Conservation (phyloP, 2,888 invertebrate species). For the Tipula unca region DNA sequence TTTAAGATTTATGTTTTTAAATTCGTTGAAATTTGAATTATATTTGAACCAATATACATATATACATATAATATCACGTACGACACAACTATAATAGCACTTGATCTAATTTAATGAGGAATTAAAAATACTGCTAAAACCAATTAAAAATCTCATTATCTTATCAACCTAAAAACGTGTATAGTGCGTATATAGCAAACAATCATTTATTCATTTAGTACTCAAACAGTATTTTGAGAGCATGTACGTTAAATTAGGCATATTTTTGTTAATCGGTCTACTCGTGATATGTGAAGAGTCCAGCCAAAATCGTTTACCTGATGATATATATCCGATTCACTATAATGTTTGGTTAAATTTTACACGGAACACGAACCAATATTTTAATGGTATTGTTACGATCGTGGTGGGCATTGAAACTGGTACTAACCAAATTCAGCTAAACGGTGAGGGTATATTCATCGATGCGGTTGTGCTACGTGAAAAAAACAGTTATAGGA, state of each 20-base stretch:
- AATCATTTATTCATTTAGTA: background rate
- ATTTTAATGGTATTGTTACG: background rate
- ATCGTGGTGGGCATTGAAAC: background rate
- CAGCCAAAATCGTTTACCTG: background rate
- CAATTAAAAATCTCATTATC: background rate
- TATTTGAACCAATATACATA: background rate
- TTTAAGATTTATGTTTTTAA: background rate
- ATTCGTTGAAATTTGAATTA: background rate
- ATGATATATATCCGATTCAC: background rate
- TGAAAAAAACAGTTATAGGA: background rate
- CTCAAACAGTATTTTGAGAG: background rate
- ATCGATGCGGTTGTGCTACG: background rate
- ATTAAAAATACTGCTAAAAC: background rate
- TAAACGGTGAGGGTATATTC: background rate
- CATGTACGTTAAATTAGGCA: background rate
- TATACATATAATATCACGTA: background rate
- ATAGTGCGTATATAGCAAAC: background rate
- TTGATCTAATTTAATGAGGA: background rate
- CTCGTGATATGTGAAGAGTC: background rate
- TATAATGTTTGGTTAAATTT: background rate
- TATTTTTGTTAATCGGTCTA: background rate
- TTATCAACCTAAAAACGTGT: background rate
- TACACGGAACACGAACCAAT: background rate
- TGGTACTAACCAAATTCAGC: background rate
- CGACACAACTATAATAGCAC: background rate